These are phyloP conservation scores for Sesamia inferens DNA, from an alignment of 2,888 invertebrate species.

Conservation along the genomic window DNA sequence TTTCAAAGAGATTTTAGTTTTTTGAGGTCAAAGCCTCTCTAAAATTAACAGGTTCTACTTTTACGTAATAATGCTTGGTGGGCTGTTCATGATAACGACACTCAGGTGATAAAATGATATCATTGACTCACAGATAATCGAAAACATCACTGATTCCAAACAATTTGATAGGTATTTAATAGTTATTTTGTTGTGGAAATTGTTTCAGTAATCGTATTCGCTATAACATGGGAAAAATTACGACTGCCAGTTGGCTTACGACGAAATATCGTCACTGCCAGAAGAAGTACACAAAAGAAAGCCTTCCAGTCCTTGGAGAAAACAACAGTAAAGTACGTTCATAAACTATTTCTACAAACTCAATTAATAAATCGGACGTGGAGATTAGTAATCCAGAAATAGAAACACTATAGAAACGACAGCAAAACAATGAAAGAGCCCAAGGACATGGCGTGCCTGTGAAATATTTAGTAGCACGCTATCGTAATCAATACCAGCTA, in stretches of 20 bases:
- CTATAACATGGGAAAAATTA: background rate
- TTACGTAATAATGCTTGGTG: background rate
- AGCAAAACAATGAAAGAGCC: slow-evolving; percentile 44
- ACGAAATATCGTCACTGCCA: background rate
- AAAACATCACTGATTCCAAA: slow-evolving; percentile 20
- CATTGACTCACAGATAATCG: slow-evolving; percentile 16
- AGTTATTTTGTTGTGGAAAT: background rate
- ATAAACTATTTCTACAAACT: slow-evolving; percentile 37
- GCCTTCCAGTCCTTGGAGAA: slow-evolving; percentile 2
- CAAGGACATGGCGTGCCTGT: slow-evolving; percentile 57
- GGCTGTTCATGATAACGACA: background rate
- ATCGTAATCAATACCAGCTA: slow-evolving; percentile 52
- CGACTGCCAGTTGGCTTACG: background rate
- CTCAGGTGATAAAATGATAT: slow-evolving; percentile 2
- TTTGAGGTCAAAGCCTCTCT: background rate
- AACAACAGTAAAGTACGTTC: slow-evolving; percentile 15
- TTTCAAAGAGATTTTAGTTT: background rate
- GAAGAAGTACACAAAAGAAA: background rate
- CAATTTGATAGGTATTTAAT: slow-evolving; percentile 5
- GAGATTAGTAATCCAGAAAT: slow-evolving; percentile 53
- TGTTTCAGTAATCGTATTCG: background rate
- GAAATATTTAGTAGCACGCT: slow-evolving; percentile 61
- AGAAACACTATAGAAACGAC: slow-evolving; percentile 55
- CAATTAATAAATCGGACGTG: slow-evolving; percentile 39
- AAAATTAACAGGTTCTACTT: background rate